phyloP scores from a whole-genome alignment of 2,888 invertebrate species.

The Heliconius hortense region DNA sequence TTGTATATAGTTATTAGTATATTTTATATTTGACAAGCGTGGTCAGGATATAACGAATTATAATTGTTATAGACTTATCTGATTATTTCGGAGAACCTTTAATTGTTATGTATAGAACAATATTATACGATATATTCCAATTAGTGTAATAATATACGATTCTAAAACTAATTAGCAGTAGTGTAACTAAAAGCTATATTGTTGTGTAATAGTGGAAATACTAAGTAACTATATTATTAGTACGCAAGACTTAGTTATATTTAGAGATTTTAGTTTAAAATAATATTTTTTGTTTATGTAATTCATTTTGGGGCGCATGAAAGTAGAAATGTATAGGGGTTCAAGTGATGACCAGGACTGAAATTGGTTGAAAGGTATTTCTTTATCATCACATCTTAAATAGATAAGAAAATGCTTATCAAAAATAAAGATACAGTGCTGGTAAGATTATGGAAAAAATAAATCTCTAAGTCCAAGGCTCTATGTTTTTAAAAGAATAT shows the following conservation, averaged over 20 bases:
- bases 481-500: neutral
- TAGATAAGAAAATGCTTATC: no score
- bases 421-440: no score
- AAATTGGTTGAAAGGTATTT: no score
- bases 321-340: no score
- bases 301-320: no score
- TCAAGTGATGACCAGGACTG: no score
- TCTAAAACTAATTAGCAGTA: conserved; percentile 1
- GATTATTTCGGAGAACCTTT: neutral
- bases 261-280: neutral
- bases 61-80: neutral
- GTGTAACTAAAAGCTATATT: conserved; percentile 1
- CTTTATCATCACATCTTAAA: no score
- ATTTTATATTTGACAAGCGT: no score
- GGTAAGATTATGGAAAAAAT: neutral
- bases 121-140: neutral
- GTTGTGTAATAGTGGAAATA: neutral
- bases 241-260: neutral
- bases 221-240: neutral
- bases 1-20: no score
- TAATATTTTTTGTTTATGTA: no score
- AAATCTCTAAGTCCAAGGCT: neutral
- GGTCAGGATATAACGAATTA: no score
- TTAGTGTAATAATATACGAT: neutral
- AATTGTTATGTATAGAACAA: neutral